Conservation (phyloP, 2,888 invertebrate genomes). For the Aspidiotus rigidus region DNA sequence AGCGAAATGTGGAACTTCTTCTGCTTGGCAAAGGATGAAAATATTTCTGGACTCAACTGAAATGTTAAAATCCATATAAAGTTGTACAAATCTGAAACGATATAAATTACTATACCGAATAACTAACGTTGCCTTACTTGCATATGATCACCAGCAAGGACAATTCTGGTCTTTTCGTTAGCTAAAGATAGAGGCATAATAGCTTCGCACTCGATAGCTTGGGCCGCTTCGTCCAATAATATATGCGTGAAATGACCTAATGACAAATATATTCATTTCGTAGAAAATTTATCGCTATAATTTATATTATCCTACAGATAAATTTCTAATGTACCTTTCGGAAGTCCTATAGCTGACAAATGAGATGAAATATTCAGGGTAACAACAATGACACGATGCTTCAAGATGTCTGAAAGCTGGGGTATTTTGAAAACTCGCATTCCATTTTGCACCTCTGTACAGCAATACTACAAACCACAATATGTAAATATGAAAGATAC, state of each 20-base stretch:
- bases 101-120: too few species aligned
- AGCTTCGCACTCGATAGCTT: slow-evolving; percentile 77
- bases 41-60: slow-evolving; percentile 70
- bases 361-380: slow-evolving; percentile 70
- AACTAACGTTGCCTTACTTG: slow-evolving; percentile 42
- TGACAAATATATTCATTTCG: slow-evolving; percentile 31
- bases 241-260: slow-evolving; percentile 65
- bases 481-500: slow-evolving; percentile 8
- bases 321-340: slow-evolving; percentile 47
- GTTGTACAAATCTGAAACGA: too few species aligned
- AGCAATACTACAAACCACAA: slow-evolving; percentile 55
- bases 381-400: slow-evolving; percentile 64
- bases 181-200: slow-evolving; percentile 69
- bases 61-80: slow-evolving; percentile 7
- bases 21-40: slow-evolving; percentile 62
- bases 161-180: slow-evolving; percentile 60
- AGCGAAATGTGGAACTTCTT: slow-evolving; percentile 62
- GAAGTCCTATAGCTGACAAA: slow-evolving; percentile 57
- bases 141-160: slow-evolving; percentile 79
- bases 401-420: slow-evolving; percentile 58
- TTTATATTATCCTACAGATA: not conserved
- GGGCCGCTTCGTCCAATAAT: slow-evolving; percentile 76
- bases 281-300: not conserved
- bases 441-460: slow-evolving; percentile 49
- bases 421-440: slow-evolving; percentile 58